Percentiles rank a stretch among this genome's conserved stretches.
Evolutionary conservation across 2,888 invertebrate species (phyloP).

Genomic region (Dorcus parallelipipedus): DNA sequence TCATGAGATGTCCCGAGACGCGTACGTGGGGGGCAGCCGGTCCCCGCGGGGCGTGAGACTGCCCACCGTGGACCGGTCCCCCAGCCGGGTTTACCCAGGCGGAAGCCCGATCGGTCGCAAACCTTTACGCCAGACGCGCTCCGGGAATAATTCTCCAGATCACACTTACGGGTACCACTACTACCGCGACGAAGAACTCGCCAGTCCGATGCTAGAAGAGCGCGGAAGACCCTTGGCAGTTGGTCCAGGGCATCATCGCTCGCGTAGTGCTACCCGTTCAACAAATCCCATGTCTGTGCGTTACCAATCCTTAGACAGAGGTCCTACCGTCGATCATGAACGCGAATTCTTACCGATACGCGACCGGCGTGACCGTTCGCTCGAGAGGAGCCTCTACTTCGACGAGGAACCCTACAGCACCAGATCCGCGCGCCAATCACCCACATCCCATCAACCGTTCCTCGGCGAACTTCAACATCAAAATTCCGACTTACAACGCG

Average conservation of each 20-base stretch:
- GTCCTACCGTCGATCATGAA: constrained; percentile 57
- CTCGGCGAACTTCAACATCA: constrained; percentile 86
- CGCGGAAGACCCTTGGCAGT: constrained; percentile 58
- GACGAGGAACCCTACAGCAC: constrained; percentile 53
- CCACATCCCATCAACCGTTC: constrained; percentile 62
- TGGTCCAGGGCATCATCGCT: constrained; percentile 66
- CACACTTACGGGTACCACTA: constrained; percentile 56
- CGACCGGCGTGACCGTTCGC: constrained; percentile 66
- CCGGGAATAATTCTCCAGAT: constrained; percentile 61
- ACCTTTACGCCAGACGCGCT: constrained; percentile 51
- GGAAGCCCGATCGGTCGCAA: constrained; percentile 48
- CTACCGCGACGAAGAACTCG: constrained; percentile 78
- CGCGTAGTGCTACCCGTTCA: constrained; percentile 71
- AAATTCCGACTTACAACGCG: constrained; percentile 91
- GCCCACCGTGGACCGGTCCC: constrained; percentile 88
- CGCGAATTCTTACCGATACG: constrained; percentile 85
- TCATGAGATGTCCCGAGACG: constrained; percentile 60
- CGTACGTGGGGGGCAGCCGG: constrained; percentile 62
- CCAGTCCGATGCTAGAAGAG: constrained; percentile 82
- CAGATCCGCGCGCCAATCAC: constrained; percentile 67
- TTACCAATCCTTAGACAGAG: constrained; percentile 54
- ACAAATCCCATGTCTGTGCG: constrained; percentile 57
- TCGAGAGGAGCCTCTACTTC: constrained; percentile 67
- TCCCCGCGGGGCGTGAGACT: constrained; percentile 70
- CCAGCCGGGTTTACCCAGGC: constrained; percentile 76